These are phyloP conservation scores for Xylophagus ater DNA, from an alignment of 2,888 invertebrate species.

Conservation along the genomic window DNA sequence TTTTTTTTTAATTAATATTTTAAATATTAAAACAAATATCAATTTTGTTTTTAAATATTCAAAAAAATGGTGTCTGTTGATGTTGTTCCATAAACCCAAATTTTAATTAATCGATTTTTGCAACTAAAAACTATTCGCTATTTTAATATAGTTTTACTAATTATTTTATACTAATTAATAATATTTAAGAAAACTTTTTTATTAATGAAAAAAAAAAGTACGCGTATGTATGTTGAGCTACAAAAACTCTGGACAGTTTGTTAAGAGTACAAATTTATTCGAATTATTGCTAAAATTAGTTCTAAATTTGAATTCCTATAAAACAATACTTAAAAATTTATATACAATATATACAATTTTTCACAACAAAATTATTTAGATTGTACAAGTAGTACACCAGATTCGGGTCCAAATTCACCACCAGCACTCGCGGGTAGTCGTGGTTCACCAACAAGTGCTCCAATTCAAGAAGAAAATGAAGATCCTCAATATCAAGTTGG, in stretches of 20 bases:
- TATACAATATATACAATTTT: not conserved
- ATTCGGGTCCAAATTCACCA: conserved; percentile 67
- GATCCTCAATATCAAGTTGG: conserved; percentile 50
- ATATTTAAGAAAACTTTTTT: no score
- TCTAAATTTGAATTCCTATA: no score
- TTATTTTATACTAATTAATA: conserved; percentile 3
- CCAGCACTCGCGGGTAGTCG: conserved; percentile 49
- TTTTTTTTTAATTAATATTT: no score
- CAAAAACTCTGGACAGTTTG: no score
- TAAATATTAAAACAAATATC: no score
- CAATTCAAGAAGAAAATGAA: conserved; percentile 75
- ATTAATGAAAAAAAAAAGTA: no score
- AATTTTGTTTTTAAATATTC: not conserved
- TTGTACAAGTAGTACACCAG: conserved; percentile 51
- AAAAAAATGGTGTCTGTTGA: not conserved
- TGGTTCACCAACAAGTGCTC: conserved; percentile 55
- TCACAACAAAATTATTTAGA: no score
- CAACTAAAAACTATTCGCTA: not conserved
- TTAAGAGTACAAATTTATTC: no score
- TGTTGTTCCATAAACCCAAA: conserved; percentile 1
- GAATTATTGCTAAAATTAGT: no score
- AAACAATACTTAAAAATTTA: not conserved
- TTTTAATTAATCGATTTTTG: no score
- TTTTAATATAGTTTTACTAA: conserved; percentile 5
- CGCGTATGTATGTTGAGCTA: no score